Evolutionary conservation across 2,888 invertebrate species (phyloP), one percentile per base, ranked within the genome.

Genomic region (Orchesella flavescens): DNA sequence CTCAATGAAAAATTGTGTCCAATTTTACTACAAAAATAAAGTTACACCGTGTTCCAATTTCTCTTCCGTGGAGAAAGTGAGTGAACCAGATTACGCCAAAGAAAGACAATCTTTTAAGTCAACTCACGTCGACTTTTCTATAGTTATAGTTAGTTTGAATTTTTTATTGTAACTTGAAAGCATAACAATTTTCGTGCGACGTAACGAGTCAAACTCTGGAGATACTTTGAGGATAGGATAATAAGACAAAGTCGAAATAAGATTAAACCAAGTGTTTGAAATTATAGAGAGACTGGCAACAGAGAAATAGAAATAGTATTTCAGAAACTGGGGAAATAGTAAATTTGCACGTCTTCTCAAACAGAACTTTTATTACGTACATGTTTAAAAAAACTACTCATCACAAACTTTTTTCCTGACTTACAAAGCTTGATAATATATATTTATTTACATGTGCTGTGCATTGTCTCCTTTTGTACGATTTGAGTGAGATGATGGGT

Each of bases 261-360:
- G 61, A 61, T 61, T 61, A 61, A 59, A 10, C 53, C 13, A 61
- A 61, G 61, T 61, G 61, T n/a, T 23, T 57, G n/a, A 57, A 57
- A 57, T 19, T 57, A 57, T 19, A 57, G 10, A 57, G 17, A 57
- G 57, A 57, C n/a, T 34, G 34, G 7, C 34, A 34, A 7, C 7
- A 34, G 34, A 7, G 7, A 2, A 4, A 34, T 34, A 34, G n/a
- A n/a, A n/a, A n/a, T n/a, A n/a, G n/a, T n/a, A n/a, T n/a, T n/a
- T n/a, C n/a, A n/a, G n/a, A n/a, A n/a, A n/a, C n/a, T n/a, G n/a
- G n/a, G n/a, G n/a, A n/a, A n/a, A n/a, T n/a, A n/a, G n/a, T n/a
- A n/a, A n/a, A n/a, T n/a, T n/a, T n/a, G n/a, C 34, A 34, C 34
- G 3, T 34, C 34, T 7, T 34, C 34, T 34, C 34, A 34, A 7